These are phyloP conservation scores for Propithecus coquereli DNA, from an alignment of 2,113 vertebrate genomes.

Conservation along the genomic window DNA sequence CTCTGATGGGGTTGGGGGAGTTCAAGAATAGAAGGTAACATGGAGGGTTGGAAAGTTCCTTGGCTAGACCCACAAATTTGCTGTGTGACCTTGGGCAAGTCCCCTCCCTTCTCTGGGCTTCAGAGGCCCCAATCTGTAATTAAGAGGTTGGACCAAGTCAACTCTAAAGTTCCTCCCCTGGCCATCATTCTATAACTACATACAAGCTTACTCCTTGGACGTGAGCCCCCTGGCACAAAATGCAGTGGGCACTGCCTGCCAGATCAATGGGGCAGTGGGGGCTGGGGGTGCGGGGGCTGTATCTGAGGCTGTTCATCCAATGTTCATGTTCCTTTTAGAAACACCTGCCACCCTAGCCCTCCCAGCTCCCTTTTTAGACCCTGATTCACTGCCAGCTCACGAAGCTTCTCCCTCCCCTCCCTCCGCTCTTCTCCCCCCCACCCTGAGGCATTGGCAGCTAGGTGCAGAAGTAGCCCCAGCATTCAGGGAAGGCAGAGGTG, in stretches of 20 bases:
- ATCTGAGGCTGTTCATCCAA: conserved; percentile 62
- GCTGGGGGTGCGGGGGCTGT: conserved; percentile 7
- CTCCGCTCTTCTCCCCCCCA: conserved; percentile 34
- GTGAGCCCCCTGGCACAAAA: conserved; percentile 63
- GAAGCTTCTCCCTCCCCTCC: conserved; percentile 67
- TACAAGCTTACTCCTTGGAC: conserved; percentile 51
- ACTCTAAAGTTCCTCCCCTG: background rate
- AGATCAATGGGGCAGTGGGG: conserved; percentile 53
- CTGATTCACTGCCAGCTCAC: conserved; percentile 77
- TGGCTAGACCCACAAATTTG: conserved; percentile 13
- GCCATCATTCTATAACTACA: conserved; percentile 15
- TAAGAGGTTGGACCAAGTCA: conserved; percentile 34
- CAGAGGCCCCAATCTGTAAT: conserved; percentile 15
- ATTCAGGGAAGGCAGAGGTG: background rate
- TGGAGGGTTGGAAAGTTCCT: conserved; percentile 26
- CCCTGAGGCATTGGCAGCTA: conserved; percentile 65
- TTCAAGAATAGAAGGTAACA: conserved; percentile 36
- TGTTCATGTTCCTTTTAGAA: conserved; percentile 70
- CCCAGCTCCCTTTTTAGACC: conserved; percentile 76
- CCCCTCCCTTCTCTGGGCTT: conserved; percentile 26
- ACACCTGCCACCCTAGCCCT: conserved; percentile 76
- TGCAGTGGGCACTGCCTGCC: conserved; percentile 54
- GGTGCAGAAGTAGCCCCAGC: conserved; percentile 57
- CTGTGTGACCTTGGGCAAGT: conserved; percentile 56
- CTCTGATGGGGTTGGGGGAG: background rate